Percentiles rank a stretch among this genome's conserved stretches.
Evolutionary conservation across 2,797 vertebrate species (phyloP).

Genomic region (Poeciliopsis infans): DNA sequence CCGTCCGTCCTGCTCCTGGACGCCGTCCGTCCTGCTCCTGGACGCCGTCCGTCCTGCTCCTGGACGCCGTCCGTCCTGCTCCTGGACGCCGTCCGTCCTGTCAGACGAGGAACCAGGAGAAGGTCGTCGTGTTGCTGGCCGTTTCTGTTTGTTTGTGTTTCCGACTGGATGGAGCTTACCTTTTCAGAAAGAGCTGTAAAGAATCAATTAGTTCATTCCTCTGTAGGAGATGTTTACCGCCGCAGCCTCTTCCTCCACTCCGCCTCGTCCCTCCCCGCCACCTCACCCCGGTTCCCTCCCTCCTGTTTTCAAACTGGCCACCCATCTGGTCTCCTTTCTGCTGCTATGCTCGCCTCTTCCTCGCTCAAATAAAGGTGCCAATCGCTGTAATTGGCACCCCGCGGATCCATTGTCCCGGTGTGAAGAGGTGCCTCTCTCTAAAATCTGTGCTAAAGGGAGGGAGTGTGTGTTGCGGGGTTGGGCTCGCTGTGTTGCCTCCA

Average conservation of each 20-base stretch:
- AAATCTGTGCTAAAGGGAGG: conserved; percentile 37
- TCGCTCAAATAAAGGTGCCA: conserved; percentile 80
- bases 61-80: background rate
- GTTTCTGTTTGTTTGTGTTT: conserved; percentile 3
- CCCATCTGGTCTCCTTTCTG: conserved; percentile 80
- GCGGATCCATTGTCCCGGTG: conserved; percentile 77
- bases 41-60: background rate
- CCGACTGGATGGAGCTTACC: conserved; percentile 12
- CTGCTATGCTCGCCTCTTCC: conserved; percentile 63
- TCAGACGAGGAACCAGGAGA: background rate
- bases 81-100: background rate
- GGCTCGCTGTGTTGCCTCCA: conserved; percentile 32
- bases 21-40: no score
- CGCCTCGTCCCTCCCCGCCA: conserved; percentile 16
- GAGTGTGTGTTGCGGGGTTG: conserved; percentile 6
- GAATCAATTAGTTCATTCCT: conserved; percentile 35
- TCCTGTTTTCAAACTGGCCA: conserved; percentile 69
- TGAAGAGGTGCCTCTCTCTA: conserved; percentile 58
- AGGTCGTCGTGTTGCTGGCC: background rate
- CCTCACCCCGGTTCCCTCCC: conserved; percentile 6
- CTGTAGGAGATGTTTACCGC: conserved; percentile 41
- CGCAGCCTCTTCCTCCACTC: conserved; percentile 28
- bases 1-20: background rate
- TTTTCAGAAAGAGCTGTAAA: conserved; percentile 40
- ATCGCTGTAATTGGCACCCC: conserved; percentile 85